phyloP scores from a whole-genome alignment of 2,888 invertebrate genomes.

The Sicus ferrugineus region DNA sequence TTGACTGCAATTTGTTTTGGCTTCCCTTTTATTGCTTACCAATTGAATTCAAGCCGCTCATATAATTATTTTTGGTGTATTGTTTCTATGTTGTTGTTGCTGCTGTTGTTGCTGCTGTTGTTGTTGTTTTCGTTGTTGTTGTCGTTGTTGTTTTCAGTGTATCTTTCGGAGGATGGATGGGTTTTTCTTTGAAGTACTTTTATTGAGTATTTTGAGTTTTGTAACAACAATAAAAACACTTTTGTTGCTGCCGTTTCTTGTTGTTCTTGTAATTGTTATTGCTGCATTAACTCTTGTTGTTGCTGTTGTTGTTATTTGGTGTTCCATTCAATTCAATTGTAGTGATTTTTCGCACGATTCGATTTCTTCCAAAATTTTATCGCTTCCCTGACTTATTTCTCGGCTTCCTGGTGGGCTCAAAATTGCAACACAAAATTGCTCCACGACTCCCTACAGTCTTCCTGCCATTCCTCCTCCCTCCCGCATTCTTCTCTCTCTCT shows the following conservation, averaged over 20 bases:
- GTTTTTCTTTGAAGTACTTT: too few relatives aligned
- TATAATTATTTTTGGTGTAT: slow-evolving; percentile 31
- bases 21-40: slow-evolving; percentile 14
- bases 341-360: slow-evolving; percentile 41
- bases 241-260: background rate
- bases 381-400: background rate
- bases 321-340: slow-evolving; percentile 42
- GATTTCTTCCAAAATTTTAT: slow-evolving; percentile 21
- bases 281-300: slow-evolving; percentile 20
- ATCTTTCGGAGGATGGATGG: too few relatives aligned
- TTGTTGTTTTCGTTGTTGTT: slow-evolving; percentile 28
- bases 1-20: slow-evolving; percentile 13
- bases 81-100: slow-evolving; percentile 12
- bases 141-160: too few relatives aligned
- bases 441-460: background rate
- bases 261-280: slow-evolving; percentile 7
- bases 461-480: background rate
- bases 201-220: too few relatives aligned
- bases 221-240: slow-evolving; percentile 38
- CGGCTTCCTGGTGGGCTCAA: slow-evolving; percentile 24
- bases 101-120: slow-evolving; percentile 20
- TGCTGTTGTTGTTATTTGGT: slow-evolving; percentile 23
- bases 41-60: slow-evolving; percentile 32
- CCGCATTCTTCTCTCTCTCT: background rate
- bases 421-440: slow-evolving; percentile 23